Evolutionary conservation across 2,113 vertebrate species (phyloP).

Genomic region (Tachuris rubrigastra): DNA sequence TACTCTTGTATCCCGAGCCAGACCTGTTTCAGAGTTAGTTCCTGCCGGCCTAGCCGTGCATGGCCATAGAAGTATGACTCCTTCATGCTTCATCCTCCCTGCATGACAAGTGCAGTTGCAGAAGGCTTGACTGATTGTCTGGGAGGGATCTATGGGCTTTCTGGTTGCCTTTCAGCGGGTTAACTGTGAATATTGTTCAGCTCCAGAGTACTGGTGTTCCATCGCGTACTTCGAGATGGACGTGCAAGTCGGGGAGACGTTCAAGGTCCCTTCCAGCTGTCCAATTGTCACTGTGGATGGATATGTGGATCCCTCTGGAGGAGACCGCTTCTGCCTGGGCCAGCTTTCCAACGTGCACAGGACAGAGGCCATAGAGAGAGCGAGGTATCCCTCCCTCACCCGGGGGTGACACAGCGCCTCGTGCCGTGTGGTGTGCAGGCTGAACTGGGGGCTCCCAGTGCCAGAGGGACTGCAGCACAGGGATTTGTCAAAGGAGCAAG

Average conservation of each 20-base stretch:
- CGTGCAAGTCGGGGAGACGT: constrained; percentile 94
- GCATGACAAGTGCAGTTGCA: not conserved
- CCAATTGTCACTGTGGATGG: constrained; percentile 93
- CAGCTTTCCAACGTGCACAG: constrained; percentile 96
- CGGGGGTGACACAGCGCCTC: no score
- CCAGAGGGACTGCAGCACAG: no score
- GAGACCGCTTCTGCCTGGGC: constrained; percentile 93
- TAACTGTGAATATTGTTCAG: constrained; percentile 44
- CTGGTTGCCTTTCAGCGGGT: no score
- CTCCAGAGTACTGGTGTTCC: constrained; percentile 97
- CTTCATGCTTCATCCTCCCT: not conserved
- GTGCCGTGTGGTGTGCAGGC: no score
- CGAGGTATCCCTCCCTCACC: no score
- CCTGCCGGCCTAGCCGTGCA: not conserved
- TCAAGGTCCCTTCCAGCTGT: constrained; percentile 93
- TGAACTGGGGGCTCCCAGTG: no score
- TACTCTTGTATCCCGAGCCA: accelerated
- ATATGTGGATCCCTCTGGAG: constrained; percentile 94
- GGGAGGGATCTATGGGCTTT: not conserved
- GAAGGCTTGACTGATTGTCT: not conserved
- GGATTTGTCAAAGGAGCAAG: no score
- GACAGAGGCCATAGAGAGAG: constrained; percentile 96
- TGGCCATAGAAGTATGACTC: accelerated
- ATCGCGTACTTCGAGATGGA: constrained; percentile 99
- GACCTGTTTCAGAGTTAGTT: accelerated